phyloP scores from a whole-genome alignment of 2,113 vertebrate species.

The Chamaea fasciata region DNA sequence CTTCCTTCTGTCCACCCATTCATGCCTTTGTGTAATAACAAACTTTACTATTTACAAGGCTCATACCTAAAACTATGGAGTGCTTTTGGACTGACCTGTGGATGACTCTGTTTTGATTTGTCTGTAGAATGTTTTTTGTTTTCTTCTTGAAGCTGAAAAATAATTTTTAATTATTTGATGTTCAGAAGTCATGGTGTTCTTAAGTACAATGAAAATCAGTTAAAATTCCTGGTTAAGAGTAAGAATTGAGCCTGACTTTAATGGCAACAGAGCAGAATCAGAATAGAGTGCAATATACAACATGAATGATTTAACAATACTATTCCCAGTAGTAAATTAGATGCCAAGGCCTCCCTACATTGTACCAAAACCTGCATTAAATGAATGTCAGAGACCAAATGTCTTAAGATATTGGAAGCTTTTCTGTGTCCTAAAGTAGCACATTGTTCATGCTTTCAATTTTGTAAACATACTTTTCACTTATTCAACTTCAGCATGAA shows the following conservation, averaged over 20 bases:
- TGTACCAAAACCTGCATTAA: not conserved
- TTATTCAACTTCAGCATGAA: not conserved
- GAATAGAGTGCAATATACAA: not conserved
- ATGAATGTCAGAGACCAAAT: not conserved
- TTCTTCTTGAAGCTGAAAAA: constrained; percentile 58
- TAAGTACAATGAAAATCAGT: not conserved
- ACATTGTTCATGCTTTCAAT: not conserved
- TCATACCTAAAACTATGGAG: not conserved
- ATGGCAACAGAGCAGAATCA: not conserved
- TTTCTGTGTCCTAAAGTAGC: not conserved
- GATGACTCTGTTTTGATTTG: constrained; percentile 74
- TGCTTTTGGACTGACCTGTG: constrained; percentile 75
- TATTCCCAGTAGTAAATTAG: not conserved
- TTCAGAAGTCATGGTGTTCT: not conserved
- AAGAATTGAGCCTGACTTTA: not conserved
- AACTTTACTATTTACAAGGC: not conserved
- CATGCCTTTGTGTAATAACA: not conserved
- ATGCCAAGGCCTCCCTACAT: not conserved
- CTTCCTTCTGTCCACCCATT: not conserved
- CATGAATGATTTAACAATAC: not conserved
- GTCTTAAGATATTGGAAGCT: not conserved
- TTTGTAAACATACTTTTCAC: not conserved
- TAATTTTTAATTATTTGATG: not conserved
- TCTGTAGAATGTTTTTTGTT: constrained; percentile 39
- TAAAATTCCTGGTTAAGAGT: not conserved